Percentiles rank a stretch among this genome's conserved stretches.
Evolutionary conservation across 2,888 invertebrate species (phyloP).

Genomic region (Agrilus mali): DNA sequence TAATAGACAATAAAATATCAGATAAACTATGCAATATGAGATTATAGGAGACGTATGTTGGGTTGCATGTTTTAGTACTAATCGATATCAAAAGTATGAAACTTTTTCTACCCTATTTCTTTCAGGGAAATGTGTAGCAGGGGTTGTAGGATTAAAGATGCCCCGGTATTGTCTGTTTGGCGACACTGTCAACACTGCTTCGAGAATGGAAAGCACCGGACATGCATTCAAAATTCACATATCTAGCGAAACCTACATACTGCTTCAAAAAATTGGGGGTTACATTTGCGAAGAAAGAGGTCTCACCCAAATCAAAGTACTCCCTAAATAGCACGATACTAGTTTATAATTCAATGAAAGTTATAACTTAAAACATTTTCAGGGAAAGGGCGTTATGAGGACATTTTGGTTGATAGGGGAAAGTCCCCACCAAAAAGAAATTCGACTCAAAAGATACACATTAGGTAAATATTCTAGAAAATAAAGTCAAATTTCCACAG

Average conservation of each 20-base stretch:
- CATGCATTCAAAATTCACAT: constrained; percentile 65
- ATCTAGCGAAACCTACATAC: constrained; percentile 54
- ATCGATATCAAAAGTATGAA: too few relatives aligned
- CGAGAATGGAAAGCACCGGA: constrained; percentile 67
- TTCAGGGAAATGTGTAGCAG: constrained; percentile 62
- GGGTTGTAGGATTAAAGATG: constrained; percentile 74
- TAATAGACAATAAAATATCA: too few relatives aligned
- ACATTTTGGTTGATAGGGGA: constrained; percentile 62
- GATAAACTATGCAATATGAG: too few relatives aligned
- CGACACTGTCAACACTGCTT: constrained; percentile 73
- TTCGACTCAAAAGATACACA: constrained; percentile 33
- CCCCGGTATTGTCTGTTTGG: constrained; percentile 75
- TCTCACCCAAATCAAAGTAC: constrained; percentile 58
- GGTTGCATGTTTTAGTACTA: too few relatives aligned
- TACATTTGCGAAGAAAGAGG: constrained; percentile 63
- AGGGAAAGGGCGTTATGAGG: constrained; percentile 67
- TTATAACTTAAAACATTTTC: constrained; percentile 8
- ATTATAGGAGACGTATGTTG: too few relatives aligned
- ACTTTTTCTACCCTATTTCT: neutral
- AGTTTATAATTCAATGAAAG: neutral
- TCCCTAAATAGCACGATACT: neutral
- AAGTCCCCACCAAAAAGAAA: constrained; percentile 33
- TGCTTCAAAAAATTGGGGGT: constrained; percentile 58
- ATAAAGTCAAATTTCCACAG: too few relatives aligned
- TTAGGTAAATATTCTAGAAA: constrained; percentile 17